A percentile compares a stretch with the other conserved stretches of the same genome.
phyloP scores from a whole-genome alignment of 2,113 vertebrate genomes.

The Hassar affinis region DNA sequence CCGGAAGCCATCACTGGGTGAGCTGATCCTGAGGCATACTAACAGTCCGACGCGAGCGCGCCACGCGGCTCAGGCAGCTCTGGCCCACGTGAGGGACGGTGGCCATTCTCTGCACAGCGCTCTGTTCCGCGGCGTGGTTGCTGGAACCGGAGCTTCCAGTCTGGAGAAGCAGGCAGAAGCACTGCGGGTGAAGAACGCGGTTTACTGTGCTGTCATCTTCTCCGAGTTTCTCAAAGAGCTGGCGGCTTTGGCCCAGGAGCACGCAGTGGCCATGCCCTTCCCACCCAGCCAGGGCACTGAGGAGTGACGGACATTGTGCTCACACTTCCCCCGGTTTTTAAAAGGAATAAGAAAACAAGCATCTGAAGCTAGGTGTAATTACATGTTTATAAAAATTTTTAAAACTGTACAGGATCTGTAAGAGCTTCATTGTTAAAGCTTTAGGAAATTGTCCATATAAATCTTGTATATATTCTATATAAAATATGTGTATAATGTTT shows the following conservation, averaged over 20 bases:
- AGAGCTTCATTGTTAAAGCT: slow-evolving; percentile 59
- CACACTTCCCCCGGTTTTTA: neutral
- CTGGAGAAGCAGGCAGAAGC: slow-evolving; percentile 85
- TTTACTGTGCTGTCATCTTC: slow-evolving; percentile 93
- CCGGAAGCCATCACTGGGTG: slow-evolving; percentile 86
- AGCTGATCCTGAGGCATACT: slow-evolving; percentile 88
- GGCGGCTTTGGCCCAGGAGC: slow-evolving; percentile 91
- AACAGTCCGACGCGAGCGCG: slow-evolving; percentile 88
- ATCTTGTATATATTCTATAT: slow-evolving; percentile 62
- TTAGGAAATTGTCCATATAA: slow-evolving; percentile 65
- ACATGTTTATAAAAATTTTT: slow-evolving; percentile 45
- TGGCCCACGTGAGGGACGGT: slow-evolving; percentile 84
- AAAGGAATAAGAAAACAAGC: neutral
- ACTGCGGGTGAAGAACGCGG: slow-evolving; percentile 89
- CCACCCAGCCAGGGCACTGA: slow-evolving; percentile 75
- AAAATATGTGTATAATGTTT: slow-evolving; percentile 65
- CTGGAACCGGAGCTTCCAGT: slow-evolving; percentile 45
- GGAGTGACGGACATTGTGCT: slow-evolving; percentile 67
- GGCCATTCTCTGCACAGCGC: slow-evolving; percentile 78
- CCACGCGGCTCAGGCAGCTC: slow-evolving; percentile 80
- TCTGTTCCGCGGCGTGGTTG: slow-evolving; percentile 68
- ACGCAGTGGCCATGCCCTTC: slow-evolving; percentile 87
- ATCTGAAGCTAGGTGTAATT: slow-evolving; percentile 22
- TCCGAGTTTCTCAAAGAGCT: slow-evolving; percentile 96
- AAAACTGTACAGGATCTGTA: slow-evolving; percentile 52